Conservation (phyloP, 2,888 invertebrate species). For the Aspidapion aeneum region DNA sequence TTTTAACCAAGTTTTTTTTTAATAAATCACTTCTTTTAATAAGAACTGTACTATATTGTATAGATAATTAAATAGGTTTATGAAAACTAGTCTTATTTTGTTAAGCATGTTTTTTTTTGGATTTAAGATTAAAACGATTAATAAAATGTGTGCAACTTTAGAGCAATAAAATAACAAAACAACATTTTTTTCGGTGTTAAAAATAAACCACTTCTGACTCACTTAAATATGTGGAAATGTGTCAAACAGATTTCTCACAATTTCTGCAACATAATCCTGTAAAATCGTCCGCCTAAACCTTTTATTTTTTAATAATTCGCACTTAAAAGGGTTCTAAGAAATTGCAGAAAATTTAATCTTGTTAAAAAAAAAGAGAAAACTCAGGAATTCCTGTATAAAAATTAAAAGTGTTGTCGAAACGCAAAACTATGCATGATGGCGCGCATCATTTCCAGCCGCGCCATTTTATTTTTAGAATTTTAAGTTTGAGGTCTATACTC, state of each 20-base stretch:
- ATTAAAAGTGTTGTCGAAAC: not conserved
- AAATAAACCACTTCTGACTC: not conserved
- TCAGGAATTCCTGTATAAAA: not conserved
- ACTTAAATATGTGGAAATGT: not conserved
- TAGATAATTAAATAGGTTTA: not conserved
- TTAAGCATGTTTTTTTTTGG: not conserved
- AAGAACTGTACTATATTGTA: not conserved
- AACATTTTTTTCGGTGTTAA: not conserved
- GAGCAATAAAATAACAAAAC: not conserved
- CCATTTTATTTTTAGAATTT: constrained; percentile 45
- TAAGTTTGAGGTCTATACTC: constrained; percentile 27
- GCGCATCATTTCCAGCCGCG: not conserved
- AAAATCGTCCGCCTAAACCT: no score
- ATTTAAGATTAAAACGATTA: no score
- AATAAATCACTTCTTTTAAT: not conserved
- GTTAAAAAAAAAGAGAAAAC: not conserved
- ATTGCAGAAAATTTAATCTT: not conserved
- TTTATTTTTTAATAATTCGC: not conserved
- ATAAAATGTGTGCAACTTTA: no score
- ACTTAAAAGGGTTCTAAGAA: not conserved
- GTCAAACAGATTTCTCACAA: not conserved
- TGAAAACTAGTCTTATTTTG: not conserved
- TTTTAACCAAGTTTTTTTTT: constrained; percentile 44
- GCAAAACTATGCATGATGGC: not conserved
- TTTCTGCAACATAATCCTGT: not conserved